These are phyloP conservation scores for Solen grandis DNA, from an alignment of 1,140 invertebrate species.

Conservation along the genomic window DNA sequence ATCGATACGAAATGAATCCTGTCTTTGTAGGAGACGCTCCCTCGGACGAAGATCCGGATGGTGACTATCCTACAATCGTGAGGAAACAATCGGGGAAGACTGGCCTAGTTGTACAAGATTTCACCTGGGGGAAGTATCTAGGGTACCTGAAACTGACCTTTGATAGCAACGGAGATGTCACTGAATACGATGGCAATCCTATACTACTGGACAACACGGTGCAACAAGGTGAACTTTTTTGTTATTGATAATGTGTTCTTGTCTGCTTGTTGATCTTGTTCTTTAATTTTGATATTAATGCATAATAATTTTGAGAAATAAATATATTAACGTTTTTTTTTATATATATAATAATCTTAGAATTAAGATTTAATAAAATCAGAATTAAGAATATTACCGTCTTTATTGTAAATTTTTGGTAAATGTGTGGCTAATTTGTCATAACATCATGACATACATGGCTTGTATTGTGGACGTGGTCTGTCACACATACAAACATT, in stretches of 20 bases:
- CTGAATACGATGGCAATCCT: slow-evolving; percentile 88
- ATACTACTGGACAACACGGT: slow-evolving; percentile 87
- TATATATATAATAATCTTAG: neutral
- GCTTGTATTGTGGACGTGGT: too few relatives aligned
- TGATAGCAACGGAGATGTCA: slow-evolving; percentile 87
- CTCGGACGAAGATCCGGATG: slow-evolving; percentile 86
- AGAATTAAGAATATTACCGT: neutral
- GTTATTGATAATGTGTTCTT: neutral
- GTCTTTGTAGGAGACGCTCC: slow-evolving; percentile 83
- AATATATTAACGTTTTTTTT: neutral
- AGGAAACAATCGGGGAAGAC: slow-evolving; percentile 86
- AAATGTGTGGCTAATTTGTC: too few relatives aligned
- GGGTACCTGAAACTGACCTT: slow-evolving; percentile 89
- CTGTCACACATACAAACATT: too few relatives aligned
- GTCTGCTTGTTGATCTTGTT: neutral
- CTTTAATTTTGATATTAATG: neutral
- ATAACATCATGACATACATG: too few relatives aligned
- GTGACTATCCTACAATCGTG: slow-evolving; percentile 89
- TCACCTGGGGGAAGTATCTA: slow-evolving; percentile 95
- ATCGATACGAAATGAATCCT: too few relatives aligned
- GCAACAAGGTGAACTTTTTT: slow-evolving; percentile 71
- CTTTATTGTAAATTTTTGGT: neutral
- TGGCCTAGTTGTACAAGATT: slow-evolving; percentile 94
- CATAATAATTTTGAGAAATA: neutral
- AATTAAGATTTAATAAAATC: neutral